Conservation (phyloP, 2,888 invertebrate species). For the Hymenopus coronatus region DNA sequence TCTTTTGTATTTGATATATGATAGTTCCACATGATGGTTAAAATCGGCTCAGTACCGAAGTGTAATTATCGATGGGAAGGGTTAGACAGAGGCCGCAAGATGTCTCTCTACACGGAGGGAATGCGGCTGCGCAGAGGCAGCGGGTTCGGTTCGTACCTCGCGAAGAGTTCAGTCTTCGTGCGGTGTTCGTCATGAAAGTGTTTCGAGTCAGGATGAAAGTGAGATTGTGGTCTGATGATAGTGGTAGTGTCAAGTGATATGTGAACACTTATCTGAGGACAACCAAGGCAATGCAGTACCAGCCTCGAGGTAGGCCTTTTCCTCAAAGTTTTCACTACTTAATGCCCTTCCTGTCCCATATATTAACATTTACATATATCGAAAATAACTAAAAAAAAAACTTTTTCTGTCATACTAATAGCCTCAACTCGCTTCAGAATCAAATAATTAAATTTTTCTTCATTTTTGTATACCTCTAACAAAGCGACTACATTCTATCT, state of each 20-base stretch:
- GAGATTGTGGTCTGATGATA: not conserved
- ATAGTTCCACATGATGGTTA: not conserved
- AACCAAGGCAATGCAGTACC: not conserved
- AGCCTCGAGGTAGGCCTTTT: not conserved
- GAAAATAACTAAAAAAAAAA: too few species aligned
- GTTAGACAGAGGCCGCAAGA: not conserved
- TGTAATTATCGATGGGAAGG: not conserved
- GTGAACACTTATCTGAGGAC: not conserved
- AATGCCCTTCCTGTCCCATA: too few species aligned
- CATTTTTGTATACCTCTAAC: too few species aligned
- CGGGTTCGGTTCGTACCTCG: not conserved
- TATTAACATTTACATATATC: too few species aligned
- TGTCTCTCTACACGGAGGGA: not conserved
- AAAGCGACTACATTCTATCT: too few species aligned
- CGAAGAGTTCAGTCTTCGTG: not conserved
- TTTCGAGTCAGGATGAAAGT: not conserved
- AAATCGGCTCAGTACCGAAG: not conserved
- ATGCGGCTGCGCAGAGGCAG: not conserved
- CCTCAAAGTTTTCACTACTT: too few species aligned
- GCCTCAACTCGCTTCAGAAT: too few species aligned
- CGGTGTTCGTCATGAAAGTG: not conserved
- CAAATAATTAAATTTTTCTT: too few species aligned
- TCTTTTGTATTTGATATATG: too few species aligned
- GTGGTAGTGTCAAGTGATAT: not conserved
- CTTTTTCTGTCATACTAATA: too few species aligned